Conservation (phyloP, 2,888 invertebrate species). For the Pyrrhia umbra region DNA sequence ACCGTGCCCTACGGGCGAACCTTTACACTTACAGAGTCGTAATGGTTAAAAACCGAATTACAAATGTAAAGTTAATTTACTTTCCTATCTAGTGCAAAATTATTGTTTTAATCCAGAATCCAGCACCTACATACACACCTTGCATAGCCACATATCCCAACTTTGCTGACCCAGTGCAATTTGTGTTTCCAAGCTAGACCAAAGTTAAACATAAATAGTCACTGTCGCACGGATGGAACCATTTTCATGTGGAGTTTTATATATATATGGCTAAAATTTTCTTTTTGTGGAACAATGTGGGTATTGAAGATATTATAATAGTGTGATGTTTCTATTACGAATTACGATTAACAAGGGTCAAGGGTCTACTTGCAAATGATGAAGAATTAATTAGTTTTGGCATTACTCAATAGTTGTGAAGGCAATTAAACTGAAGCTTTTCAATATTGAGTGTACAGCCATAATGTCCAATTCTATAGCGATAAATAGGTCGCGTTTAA, state of each 20-base stretch:
- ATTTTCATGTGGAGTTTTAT: conserved; percentile 26
- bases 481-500: conserved; percentile 9
- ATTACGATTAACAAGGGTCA: too few relatives aligned
- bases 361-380: too few relatives aligned
- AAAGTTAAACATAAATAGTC: conserved; percentile 38
- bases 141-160: conserved; percentile 33
- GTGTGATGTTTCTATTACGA: too few relatives aligned
- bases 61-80: conserved; percentile 29
- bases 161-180: conserved; percentile 38
- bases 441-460: too few relatives aligned
- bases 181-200: conserved; percentile 24
- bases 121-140: too few relatives aligned
- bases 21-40: background rate
- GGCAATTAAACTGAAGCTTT: too few relatives aligned
- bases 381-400: too few relatives aligned
- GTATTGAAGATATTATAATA: too few relatives aligned
- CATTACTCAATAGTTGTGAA: too few relatives aligned
- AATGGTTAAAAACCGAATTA: conserved; percentile 1
- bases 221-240: conserved; percentile 26
- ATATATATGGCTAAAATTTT: conserved; percentile 47
- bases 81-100: conserved; percentile 11
- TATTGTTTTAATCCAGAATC: conserved; percentile 38
- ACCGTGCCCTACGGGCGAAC: background rate
- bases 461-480: too few relatives aligned
- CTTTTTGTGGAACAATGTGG: conserved; percentile 24